phyloP scores from a whole-genome alignment of 2,888 invertebrate species.

The Scaptomyza reducta region DNA sequence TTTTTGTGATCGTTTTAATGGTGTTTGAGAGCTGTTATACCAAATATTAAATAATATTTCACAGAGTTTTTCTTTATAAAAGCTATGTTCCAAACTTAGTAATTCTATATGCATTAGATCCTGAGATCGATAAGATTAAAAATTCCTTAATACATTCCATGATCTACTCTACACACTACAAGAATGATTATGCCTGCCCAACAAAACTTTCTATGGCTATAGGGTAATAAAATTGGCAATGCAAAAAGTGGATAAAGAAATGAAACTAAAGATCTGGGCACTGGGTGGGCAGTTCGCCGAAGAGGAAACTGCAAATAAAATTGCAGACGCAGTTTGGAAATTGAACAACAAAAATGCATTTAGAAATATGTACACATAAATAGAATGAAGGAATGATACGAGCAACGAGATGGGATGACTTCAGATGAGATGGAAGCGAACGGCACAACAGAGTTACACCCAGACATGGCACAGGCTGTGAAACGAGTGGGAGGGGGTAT shows the following conservation, averaged over 20 bases:
- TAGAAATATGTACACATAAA: slow-evolving; percentile 67
- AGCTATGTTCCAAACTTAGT: too few relatives aligned
- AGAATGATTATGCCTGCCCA: neutral
- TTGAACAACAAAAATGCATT: slow-evolving; percentile 80
- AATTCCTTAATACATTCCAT: too few relatives aligned
- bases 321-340: slow-evolving; percentile 75
- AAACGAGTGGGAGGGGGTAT: neutral
- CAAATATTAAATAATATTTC: too few relatives aligned
- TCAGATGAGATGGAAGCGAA: slow-evolving; percentile 23
- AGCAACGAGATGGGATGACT: slow-evolving; percentile 14
- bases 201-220: neutral
- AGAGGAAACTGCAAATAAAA: slow-evolving; percentile 64
- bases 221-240: slow-evolving; percentile 8
- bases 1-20: too few relatives aligned
- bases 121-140: too few relatives aligned
- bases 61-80: too few relatives aligned
- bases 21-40: too few relatives aligned
- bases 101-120: too few relatives aligned
- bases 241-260: slow-evolving; percentile 14
- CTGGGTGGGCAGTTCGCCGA: slow-evolving; percentile 23
- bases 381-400: slow-evolving; percentile 30
- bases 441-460: slow-evolving; percentile 6
- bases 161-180: neutral
- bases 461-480: slow-evolving; percentile 1
- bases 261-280: slow-evolving; percentile 22